Evolutionary conservation across 2,797 vertebrate species (phyloP).

Genomic region (Scomberomorus guttatus): DNA sequence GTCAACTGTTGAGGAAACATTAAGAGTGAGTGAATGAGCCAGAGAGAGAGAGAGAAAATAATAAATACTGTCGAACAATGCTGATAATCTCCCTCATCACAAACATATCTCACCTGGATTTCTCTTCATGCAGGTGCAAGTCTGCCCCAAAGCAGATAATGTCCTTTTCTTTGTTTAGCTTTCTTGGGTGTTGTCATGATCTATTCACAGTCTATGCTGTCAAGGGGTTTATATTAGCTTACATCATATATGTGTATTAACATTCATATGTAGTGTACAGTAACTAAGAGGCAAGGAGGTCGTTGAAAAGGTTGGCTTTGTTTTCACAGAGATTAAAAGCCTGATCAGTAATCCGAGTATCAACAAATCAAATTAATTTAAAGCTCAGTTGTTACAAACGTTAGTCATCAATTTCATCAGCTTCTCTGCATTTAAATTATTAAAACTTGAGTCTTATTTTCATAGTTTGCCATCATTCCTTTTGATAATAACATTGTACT

Average conservation of each 20-base stretch:
- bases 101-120: conserved; percentile 54
- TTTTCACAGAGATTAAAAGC: conserved; percentile 33
- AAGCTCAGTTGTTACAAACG: conserved; percentile 20
- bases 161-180: conserved; percentile 59
- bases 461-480: not conserved
- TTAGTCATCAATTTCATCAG: not conserved
- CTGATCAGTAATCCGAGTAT: conserved; percentile 39
- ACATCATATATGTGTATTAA: conserved; percentile 24
- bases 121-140: conserved; percentile 54
- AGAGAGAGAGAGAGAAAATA: conserved; percentile 20
- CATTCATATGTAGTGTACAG: conserved; percentile 1
- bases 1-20: conserved; percentile 58
- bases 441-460: not conserved
- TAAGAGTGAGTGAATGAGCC: conserved; percentile 23
- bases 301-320: conserved; percentile 5
- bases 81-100: conserved; percentile 71
- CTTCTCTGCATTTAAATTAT: not conserved
- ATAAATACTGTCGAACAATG: conserved; percentile 67
- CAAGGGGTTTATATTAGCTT: conserved; percentile 22
- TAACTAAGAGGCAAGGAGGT: not conserved
- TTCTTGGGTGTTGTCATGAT: conserved; percentile 28
- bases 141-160: conserved; percentile 40
- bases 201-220: conserved; percentile 19
- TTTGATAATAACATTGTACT: not conserved
- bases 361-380: conserved; percentile 45